A percentile compares a stretch with the other conserved stretches of the same genome.
These are phyloP conservation scores for Cynopterus sphinx DNA, from an alignment of 2,797 vertebrate species.

Conservation along the genomic window DNA sequence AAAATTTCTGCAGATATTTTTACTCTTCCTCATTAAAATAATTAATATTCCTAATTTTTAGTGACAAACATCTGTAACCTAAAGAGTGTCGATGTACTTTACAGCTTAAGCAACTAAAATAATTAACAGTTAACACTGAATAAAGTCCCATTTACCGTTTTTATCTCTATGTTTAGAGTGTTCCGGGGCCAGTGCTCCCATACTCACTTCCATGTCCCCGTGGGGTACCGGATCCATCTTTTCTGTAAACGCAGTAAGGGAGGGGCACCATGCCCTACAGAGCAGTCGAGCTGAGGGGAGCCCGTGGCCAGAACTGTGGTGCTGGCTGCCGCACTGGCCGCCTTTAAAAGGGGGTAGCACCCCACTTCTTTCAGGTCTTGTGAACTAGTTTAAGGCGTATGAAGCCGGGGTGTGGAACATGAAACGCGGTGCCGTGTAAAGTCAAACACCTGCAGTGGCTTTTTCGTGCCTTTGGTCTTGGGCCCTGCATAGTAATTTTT, in stretches of 20 bases:
- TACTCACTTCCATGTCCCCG: rapidly evolving
- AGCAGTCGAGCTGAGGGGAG: not conserved
- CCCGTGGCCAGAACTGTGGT: rapidly evolving
- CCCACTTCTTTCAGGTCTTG: rapidly evolving
- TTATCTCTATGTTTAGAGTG: not conserved
- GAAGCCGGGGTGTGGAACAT: rapidly evolving
- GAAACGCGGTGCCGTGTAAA: rapidly evolving
- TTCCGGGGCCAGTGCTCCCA: not conserved
- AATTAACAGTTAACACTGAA: not conserved
- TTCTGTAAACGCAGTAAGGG: rapidly evolving
- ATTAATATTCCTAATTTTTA: constrained; percentile 34
- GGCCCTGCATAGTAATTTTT: not conserved
- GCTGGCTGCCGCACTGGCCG: too few relatives aligned
- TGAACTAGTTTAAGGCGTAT: not conserved
- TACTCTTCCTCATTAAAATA: constrained; percentile 24
- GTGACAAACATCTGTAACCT: not conserved
- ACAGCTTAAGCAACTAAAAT: constrained; percentile 38
- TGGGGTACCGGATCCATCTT: rapidly evolving
- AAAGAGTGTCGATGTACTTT: not conserved
- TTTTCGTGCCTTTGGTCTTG: not conserved
- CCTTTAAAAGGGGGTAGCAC: not conserved
- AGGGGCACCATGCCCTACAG: rapidly evolving
- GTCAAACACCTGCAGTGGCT: rapidly evolving
- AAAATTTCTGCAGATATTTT: not conserved
- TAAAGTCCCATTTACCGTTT: not conserved